Evolutionary conservation across 1,140 invertebrate genomes (phyloP).

Genomic region (Papilio helenus): DNA sequence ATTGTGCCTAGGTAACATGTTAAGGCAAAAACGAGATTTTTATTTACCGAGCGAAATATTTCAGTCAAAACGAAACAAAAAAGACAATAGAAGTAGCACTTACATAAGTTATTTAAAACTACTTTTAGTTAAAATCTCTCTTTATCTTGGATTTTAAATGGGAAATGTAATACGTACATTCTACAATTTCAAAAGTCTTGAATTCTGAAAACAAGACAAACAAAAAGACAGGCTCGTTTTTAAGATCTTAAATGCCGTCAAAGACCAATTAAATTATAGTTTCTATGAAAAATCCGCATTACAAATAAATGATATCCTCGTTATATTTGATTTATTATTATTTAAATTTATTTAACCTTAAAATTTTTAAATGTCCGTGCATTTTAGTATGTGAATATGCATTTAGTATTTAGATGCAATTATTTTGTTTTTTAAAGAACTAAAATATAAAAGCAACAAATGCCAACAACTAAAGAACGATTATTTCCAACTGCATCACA

Average conservation of each 20-base stretch:
- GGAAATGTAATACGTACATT: background rate
- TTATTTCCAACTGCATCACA: slow-evolving; percentile 20
- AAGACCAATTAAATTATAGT: background rate
- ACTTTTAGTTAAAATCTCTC: no score
- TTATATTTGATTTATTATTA: slow-evolving; percentile 1
- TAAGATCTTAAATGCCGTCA: background rate
- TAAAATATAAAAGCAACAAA: background rate
- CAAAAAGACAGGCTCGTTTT: background rate
- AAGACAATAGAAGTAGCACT: no score
- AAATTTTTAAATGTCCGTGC: background rate
- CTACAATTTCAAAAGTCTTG: background rate
- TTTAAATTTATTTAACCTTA: slow-evolving; percentile 10
- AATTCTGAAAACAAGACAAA: background rate
- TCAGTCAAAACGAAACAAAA: no score
- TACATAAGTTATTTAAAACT: no score
- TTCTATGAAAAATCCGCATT: background rate
- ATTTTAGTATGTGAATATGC: background rate
- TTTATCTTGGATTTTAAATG: no score
- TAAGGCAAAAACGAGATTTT: no score
- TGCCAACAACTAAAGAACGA: background rate
- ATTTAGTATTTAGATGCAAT: slow-evolving; percentile 8
- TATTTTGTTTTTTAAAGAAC: slow-evolving; percentile 4
- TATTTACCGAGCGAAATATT: no score
- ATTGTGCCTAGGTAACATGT: no score
- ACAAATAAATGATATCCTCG: background rate